These are phyloP conservation scores for Pitta sordida DNA, from an alignment of 2,113 vertebrate species.

Conservation along the genomic window DNA sequence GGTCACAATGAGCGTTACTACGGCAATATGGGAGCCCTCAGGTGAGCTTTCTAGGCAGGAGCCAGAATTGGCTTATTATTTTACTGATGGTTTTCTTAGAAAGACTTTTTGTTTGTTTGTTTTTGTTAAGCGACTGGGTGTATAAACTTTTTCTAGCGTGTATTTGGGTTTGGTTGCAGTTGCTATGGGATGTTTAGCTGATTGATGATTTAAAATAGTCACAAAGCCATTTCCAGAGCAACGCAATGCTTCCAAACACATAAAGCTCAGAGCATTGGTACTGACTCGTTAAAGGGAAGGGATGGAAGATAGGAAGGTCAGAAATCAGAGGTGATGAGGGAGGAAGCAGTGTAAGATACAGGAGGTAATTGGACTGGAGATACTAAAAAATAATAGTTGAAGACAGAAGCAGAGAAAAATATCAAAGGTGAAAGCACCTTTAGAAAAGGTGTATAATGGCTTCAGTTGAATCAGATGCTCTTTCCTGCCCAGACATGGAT, in stretches of 20 bases:
- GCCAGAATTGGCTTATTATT: background rate
- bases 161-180: background rate
- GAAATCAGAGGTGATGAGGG: background rate
- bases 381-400: background rate
- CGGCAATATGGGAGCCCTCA: constrained; percentile 87
- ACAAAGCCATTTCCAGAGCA: background rate
- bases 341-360: background rate
- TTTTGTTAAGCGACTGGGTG: background rate
- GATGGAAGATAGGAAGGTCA: background rate
- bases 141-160: background rate
- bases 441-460: background rate
- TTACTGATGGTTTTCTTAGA: background rate
- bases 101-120: fast-evolving
- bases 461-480: background rate
- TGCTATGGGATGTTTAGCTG: background rate
- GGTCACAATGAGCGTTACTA: constrained; percentile 88
- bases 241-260: background rate
- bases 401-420: background rate
- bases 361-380: background rate
- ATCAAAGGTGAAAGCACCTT: background rate
- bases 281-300: background rate
- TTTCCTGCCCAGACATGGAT: background rate
- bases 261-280: background rate
- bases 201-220: background rate
- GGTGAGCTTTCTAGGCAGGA: constrained; percentile 62